Evolutionary conservation across 2,113 vertebrate genomes (phyloP).

Genomic region (Saguinus midas): DNA sequence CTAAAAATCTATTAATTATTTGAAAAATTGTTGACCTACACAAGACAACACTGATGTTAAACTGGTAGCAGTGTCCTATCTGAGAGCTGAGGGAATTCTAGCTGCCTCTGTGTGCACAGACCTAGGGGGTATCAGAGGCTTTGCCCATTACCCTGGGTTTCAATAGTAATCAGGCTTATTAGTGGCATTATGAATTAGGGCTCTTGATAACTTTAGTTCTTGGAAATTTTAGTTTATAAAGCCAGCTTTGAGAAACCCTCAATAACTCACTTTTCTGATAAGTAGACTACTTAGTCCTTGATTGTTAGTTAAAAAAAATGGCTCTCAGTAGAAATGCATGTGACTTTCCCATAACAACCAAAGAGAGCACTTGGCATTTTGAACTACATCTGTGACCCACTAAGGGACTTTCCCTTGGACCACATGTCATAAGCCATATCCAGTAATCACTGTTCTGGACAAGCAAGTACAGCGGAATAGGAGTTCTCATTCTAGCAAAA

Average conservation of each 20-base stretch:
- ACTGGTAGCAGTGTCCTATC: background rate
- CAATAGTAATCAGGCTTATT: background rate
- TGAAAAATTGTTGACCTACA: background rate
- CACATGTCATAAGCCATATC: background rate
- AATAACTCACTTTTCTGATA: background rate
- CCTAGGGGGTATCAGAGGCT: too few relatives aligned
- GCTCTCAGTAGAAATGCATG: background rate
- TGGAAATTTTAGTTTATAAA: conserved; percentile 2
- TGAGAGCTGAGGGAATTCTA: background rate
- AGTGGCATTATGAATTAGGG: background rate
- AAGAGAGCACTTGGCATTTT: background rate
- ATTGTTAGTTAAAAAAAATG: background rate
- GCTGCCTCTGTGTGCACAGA: background rate
- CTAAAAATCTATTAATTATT: background rate
- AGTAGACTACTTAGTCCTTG: background rate
- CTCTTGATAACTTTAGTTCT: background rate
- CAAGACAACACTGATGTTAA: background rate
- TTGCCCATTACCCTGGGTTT: background rate
- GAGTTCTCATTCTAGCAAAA: background rate
- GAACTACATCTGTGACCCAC: background rate
- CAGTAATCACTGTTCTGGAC: background rate
- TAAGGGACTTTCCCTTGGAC: background rate
- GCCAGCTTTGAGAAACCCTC: background rate
- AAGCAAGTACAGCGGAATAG: background rate
- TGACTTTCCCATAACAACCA: background rate